These are phyloP conservation scores for Acleris sparsana DNA, from an alignment of 2,888 invertebrate genomes.

Conservation along the genomic window DNA sequence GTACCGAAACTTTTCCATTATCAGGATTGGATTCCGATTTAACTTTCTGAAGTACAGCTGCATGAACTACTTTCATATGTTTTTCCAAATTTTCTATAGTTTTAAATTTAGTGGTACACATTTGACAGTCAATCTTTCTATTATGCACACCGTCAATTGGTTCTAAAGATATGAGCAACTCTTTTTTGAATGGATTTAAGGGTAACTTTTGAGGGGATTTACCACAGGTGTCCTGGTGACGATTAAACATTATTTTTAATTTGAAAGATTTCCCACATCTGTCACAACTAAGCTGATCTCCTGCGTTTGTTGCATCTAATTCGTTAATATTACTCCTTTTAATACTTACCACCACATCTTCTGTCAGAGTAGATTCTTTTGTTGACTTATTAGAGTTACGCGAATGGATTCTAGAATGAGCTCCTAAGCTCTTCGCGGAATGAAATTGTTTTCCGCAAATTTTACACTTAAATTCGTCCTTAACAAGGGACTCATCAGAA, in stretches of 20 bases:
- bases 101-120: constrained; percentile 68
- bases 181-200: constrained; percentile 49
- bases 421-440: constrained; percentile 48
- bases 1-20: constrained; percentile 51
- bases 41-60: constrained; percentile 59
- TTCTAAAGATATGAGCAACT: constrained; percentile 64
- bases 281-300: constrained; percentile 65
- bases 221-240: constrained; percentile 64
- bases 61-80: constrained; percentile 70
- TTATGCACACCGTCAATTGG: constrained; percentile 59
- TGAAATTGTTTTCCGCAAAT: constrained; percentile 61
- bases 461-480: constrained; percentile 56
- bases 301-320: constrained; percentile 55
- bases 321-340: constrained; percentile 45
- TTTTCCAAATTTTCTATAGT: constrained; percentile 65
- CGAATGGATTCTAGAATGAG: constrained; percentile 57
- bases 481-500: constrained; percentile 66
- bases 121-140: constrained; percentile 59
- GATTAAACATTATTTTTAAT: constrained; percentile 77
- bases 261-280: constrained; percentile 74
- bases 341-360: constrained; percentile 45
- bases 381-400: constrained; percentile 43
- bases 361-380: constrained; percentile 20
- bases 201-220: constrained; percentile 51
- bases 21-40: constrained; percentile 34